Base-by-base conservation (phyloP, 2,113 vertebrate species). In the Gymnocephalus cernua region DNA sequence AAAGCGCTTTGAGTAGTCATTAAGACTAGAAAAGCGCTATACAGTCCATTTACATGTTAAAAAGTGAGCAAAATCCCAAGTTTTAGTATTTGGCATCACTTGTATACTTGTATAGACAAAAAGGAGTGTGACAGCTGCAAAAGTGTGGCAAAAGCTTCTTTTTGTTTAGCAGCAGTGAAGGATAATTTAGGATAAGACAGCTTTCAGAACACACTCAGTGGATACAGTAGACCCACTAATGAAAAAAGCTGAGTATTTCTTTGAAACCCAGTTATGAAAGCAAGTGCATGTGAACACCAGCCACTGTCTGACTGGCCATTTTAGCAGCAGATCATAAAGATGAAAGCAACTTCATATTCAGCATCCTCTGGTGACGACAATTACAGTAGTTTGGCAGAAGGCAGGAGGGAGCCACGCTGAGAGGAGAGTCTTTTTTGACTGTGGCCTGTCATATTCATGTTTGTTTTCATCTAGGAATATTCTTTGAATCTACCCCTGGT, bases 381-480 rank as follows among this genome's bases (percentile, higher is more conserved):
- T 88, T 91, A 84, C 85, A 76, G 68, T 32, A 54, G 77, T 71
- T 83, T 91, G 88, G 78, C 89, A 92, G 82, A 66, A 90, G 69
- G 67, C 72, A 80, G 51, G 75, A 75, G 68, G 76, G 82, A 76
- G 64, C 45, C 54, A 35, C 1, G 4, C 54, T 13, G 73, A 78
- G 77, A 65, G 57, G 23, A 78, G 76, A 79, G 44, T 41, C 74
- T 89, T 88, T 85, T 86, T 88, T 77, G 65, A 29, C 50, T 86
- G 68, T 44, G 68, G 77, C 69, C 74, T 86, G 84, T 91, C 83
- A 86, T 77, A 78, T 69, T 62, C 80, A 70, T 61, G 54, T 86
- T 91, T 92, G 79, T 86, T 88, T 90, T 65, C 41, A 74, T 84
- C 79, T 41, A 44, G 29, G 63, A 63, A 41, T 35, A 45, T 74